A percentile compares a stretch with the other conserved stretches of the same genome.
Evolutionary conservation across 2,113 vertebrate species (phyloP).

Genomic region (Pyxicephalus adspersus): DNA sequence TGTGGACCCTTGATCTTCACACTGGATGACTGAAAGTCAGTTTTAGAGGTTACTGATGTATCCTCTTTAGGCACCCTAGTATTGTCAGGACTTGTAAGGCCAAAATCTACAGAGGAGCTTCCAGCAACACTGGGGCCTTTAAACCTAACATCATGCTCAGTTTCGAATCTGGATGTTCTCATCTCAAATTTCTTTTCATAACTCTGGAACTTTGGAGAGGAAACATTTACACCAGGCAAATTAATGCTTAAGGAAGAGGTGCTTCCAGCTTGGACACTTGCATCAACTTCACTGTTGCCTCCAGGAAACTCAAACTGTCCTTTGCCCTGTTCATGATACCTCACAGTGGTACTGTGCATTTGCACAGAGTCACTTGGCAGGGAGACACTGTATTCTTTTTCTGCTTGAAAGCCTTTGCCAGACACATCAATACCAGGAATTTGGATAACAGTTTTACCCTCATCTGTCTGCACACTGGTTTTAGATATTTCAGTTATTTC

Average conservation of each 20-base stretch:
- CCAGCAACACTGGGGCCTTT: neutral
- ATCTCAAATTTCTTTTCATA: constrained; percentile 35
- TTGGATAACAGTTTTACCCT: constrained; percentile 60
- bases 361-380: constrained; percentile 12
- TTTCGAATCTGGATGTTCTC: neutral
- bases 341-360: constrained; percentile 10
- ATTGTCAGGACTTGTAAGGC: neutral
- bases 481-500: constrained; percentile 69
- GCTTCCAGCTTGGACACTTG: neutral
- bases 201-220: neutral
- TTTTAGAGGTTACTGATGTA: constrained; percentile 37
- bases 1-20: neutral
- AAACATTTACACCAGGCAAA: neutral
- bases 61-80: constrained; percentile 29
- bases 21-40: constrained; percentile 25
- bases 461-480: constrained; percentile 59
- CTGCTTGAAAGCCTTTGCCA: constrained; percentile 13
- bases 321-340: neutral
- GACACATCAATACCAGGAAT: constrained; percentile 57
- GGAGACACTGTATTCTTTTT: constrained; percentile 27
- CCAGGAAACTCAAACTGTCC: constrained; percentile 55
- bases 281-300: constrained; percentile 48
- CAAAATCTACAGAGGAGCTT: neutral
- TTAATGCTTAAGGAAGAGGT: neutral
- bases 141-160: neutral